A percentile compares a stretch with the other conserved stretches of the same genome.
Conservation (phyloP, 2,113 vertebrate genomes). For the Climacteris rufus region DNA sequence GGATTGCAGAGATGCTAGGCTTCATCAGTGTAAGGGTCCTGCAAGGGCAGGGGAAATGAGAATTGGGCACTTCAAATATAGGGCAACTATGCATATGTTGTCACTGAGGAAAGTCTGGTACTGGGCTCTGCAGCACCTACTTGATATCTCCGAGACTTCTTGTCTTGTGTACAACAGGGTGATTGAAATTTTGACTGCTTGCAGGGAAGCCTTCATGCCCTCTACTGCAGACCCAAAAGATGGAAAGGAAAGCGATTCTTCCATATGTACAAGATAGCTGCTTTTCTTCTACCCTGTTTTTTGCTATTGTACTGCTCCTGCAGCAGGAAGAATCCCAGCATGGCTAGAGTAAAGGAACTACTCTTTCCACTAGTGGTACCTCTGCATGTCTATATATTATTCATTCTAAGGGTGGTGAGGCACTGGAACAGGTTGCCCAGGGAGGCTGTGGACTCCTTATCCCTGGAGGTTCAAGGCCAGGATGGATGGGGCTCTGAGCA, state of each 20-base stretch:
- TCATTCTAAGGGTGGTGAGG: background rate
- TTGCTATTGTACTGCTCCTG: background rate
- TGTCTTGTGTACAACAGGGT: background rate
- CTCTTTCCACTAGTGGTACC: background rate
- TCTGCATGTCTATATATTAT: background rate
- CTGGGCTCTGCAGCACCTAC: background rate
- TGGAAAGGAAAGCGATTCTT: background rate
- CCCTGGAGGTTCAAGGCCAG: background rate
- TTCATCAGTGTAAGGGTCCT: background rate
- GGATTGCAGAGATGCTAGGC: background rate
- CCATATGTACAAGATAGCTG: background rate
- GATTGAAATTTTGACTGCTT: background rate
- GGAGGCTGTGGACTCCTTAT: background rate
- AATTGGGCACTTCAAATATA: background rate
- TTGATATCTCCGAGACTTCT: background rate
- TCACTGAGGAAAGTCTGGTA: background rate
- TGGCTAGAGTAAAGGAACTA: background rate
- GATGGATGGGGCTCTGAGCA: background rate
- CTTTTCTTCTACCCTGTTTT: background rate
- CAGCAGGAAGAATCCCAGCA: background rate
- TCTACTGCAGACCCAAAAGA: background rate
- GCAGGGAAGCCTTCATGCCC: background rate
- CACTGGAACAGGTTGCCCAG: background rate
- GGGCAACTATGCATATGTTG: background rate
- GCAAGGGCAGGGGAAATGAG: background rate